phyloP scores from a whole-genome alignment of 2,888 invertebrate species.

The Helicoverpa assulta region DNA sequence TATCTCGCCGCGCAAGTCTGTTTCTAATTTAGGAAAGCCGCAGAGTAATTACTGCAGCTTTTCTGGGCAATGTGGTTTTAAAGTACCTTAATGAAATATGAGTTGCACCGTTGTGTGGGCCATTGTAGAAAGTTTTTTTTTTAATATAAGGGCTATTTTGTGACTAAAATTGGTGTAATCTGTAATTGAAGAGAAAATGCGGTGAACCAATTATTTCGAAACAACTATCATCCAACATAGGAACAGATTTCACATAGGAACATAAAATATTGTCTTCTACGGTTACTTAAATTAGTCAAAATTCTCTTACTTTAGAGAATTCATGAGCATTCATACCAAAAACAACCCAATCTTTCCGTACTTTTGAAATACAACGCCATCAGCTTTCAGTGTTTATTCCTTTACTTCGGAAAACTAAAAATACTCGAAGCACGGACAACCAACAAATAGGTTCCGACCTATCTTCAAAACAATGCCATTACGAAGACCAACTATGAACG shows the following conservation, averaged over 20 bases:
- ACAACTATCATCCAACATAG: too few species aligned
- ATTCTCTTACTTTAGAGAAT: too few species aligned
- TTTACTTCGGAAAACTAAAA: neutral
- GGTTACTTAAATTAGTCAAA: too few species aligned
- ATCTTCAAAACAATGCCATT: slow-evolving; percentile 19
- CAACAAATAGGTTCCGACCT: slow-evolving; percentile 2
- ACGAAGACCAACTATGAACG: slow-evolving; percentile 34
- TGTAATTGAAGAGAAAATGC: too few species aligned
- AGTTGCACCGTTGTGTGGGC: neutral
- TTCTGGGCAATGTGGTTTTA: slow-evolving; percentile 17
- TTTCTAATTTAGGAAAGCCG: slow-evolving; percentile 38
- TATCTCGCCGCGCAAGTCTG: slow-evolving; percentile 15
- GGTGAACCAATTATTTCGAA: too few species aligned
- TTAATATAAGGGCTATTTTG: neutral
- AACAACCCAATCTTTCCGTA: too few species aligned
- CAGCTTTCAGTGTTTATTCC: too few species aligned
- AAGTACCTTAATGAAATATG: slow-evolving; percentile 15
- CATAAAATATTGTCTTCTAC: too few species aligned
- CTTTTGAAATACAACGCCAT: too few species aligned
- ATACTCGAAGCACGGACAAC: neutral
- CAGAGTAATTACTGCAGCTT: slow-evolving; percentile 44
- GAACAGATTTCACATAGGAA: too few species aligned
- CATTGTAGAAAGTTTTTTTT: neutral
- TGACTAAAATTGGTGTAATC: too few species aligned
- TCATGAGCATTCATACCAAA: too few species aligned